Percentiles rank a stretch among this genome's conserved stretches.
These are phyloP conservation scores for Amblyopsis rosae DNA, from an alignment of 2,113 vertebrate genomes.

Conservation along the genomic window DNA sequence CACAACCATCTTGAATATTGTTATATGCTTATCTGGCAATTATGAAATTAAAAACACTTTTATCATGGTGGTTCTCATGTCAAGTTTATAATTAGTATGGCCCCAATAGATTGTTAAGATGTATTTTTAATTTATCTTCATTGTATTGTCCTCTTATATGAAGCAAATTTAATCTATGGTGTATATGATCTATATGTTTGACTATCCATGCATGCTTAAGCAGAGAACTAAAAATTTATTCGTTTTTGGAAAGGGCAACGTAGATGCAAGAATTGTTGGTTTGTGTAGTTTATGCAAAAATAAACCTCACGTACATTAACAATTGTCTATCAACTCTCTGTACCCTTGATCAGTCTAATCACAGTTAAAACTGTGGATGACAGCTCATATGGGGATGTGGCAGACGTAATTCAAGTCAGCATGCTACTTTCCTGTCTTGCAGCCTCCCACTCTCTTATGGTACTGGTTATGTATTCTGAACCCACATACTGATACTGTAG, in stretches of 20 bases:
- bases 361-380: not conserved
- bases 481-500: slow-evolving; percentile 16
- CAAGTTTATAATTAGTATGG: no score
- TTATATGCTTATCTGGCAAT: no score
- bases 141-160: slow-evolving; percentile 4
- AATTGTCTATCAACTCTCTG: slow-evolving; percentile 15
- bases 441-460: not conserved
- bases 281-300: not conserved
- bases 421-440: not conserved
- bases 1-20: no score
- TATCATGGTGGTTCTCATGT: no score
- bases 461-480: slow-evolving; percentile 9
- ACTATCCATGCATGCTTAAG: no score
- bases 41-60: no score
- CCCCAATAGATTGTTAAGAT: not conserved
- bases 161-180: slow-evolving; percentile 34
- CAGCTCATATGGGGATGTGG: not conserved
- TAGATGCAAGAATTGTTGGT: not conserved
- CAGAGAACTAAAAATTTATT: not conserved
- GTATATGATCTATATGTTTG: slow-evolving; percentile 34
- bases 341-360: slow-evolving; percentile 14
- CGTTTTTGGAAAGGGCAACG: not conserved
- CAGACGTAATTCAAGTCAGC: slow-evolving; percentile 11
- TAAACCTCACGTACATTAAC: not conserved
- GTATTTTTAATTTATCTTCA: not conserved